These are phyloP conservation scores for Tigriopus californicus DNA, from an alignment of 2,888 invertebrate species.

Conservation along the genomic window DNA sequence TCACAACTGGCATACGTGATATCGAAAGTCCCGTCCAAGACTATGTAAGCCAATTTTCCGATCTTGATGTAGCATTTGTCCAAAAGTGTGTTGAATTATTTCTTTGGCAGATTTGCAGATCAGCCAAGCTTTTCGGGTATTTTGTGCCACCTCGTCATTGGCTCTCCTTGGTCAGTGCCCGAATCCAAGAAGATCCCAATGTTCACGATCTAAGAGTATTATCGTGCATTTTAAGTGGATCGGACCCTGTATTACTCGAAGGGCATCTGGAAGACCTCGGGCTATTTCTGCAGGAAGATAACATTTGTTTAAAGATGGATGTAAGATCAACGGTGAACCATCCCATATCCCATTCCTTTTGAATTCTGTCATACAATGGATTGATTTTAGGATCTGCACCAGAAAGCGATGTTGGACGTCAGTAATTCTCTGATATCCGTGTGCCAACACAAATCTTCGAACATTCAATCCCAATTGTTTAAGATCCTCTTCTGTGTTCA, in stretches of 20 bases:
- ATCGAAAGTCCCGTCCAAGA: not conserved
- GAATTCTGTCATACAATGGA: not conserved
- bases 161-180: not conserved
- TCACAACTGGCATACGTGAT: not conserved
- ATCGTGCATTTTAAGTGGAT: not conserved
- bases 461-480: not conserved
- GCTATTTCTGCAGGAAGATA: not conserved
- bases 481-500: not conserved
- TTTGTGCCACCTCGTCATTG: not conserved
- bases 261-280: not conserved
- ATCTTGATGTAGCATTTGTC: not conserved
- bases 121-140: slow-evolving; percentile 3
- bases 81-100: not conserved
- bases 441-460: not conserved
- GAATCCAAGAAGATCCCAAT: not conserved
- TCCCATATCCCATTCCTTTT: not conserved
- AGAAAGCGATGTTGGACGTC: not conserved
- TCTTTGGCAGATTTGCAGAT: not conserved
- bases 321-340: not conserved
- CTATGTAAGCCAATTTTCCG: not conserved
- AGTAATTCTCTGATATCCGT: not conserved
- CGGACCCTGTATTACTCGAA: not conserved
- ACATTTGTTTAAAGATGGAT: not conserved
- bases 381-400: not conserved
- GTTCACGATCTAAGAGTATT: not conserved